Evolutionary conservation across 2,888 invertebrate species (phyloP), one percentile per base, ranked within the genome.

Genomic region (Liopterus haemorrhoidalis): DNA sequence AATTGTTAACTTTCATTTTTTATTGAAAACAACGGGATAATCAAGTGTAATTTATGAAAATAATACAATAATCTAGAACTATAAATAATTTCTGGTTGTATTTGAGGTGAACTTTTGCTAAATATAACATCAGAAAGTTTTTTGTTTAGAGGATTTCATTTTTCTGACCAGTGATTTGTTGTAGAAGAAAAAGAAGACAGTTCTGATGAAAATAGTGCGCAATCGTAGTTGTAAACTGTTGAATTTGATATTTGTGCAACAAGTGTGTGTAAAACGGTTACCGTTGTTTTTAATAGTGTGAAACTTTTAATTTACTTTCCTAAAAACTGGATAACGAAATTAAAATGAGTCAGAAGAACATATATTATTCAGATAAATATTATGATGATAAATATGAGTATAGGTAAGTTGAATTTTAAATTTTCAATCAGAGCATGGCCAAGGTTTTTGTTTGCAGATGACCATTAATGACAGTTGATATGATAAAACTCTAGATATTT

Each of bases 321-420:
- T 11, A 12, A n/a, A 22, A 16, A 24, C 9, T 33, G 18, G 16
- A 15, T 14, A 30, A 19, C 20, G 16, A 28, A n/a, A 37, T n/a
- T 16, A 43, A 25, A 14, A 45, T 45, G 45, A 39, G 19, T 51
- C 62, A 62, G 41, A 81, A 83, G 66, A 83, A 86, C 53, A 92
- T 94, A 59, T 92, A 86, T 64, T 94, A 94, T 68, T 94, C 93
- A 0, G 88, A 88, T 54, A 94, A 92, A 76, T 94, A 94, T 68
- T 85, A 79, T 60, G 94, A 94, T 61, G 91, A 91, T 49, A 78
- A 84, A 56, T 88, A 81, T 63, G 94, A 94, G 69, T 94, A 94
- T 74, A 84, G 94, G 93, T 93, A 75, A 67, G 69, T 66, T 18
- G 22, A 15, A 35, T 31, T 20, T 30, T 18, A 4, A 28, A 4